Base-by-base conservation (phyloP, 2,888 invertebrate genomes). In the Caenorhabditis sp. region DNA sequence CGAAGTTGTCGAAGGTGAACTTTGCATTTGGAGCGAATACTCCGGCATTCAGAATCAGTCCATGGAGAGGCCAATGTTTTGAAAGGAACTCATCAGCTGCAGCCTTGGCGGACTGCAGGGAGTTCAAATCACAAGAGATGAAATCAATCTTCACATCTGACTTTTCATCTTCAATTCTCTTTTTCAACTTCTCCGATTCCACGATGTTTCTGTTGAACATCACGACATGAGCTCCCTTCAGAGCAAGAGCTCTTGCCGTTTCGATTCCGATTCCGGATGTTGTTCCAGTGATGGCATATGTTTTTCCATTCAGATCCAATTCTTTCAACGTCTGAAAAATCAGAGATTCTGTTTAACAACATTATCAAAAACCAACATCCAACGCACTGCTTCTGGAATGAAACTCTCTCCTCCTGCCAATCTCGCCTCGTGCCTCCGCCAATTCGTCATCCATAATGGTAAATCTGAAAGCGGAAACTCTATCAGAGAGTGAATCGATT, bases 161-260 rank as follows among this genome's bases (percentile, higher is more conserved):
- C 47, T 84, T 61, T 31, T 80, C 80, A 24, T 77, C 68, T 14
- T 94, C 93, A 86, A 98, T 96, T 63, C 93, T 93, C 64, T 94
- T 93, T 49, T 96, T 95, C 0, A 96, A 96, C 84, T 94, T 94
- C 74, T 95, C 94, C 0, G 95, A 95, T 41, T 95, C 94, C 56
- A 94, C 93, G 28, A 92, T 70, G 82, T 93, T 92, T 28, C 97
- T 94, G 92, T 97, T 97, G 0, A 96, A 97, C 92, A 98, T 94
- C 51, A 97, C 94, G 0, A 98, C 95, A 85, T 95, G 95, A 91
- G 97, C 97, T 35, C 89, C 89, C 41, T 80, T 86, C 6, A 89
- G 54, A 41, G 89, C 90, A 6, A 90, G 79, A 6, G 89, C 84
- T 44, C 87, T 75, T 8, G 89, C 89, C 0, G 90, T 90, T 61